Percentiles rank a stretch among this genome's conserved stretches.
These are phyloP conservation scores for Gavialis gangeticus DNA, from an alignment of 2,113 vertebrate species.

Conservation along the genomic window DNA sequence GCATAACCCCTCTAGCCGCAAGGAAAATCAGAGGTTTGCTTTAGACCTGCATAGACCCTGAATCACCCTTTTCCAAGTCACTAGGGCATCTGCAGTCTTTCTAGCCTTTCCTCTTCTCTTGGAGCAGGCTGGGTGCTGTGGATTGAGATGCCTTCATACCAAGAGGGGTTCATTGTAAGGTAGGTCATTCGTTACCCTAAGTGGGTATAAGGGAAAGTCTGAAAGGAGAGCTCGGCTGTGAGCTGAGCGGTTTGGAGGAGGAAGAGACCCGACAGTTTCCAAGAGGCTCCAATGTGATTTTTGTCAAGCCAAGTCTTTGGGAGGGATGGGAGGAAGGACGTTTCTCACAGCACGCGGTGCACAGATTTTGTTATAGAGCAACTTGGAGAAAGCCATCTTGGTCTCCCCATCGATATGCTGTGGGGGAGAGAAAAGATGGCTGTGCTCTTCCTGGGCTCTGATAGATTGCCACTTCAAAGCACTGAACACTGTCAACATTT, in stretches of 20 bases:
- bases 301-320: background rate
- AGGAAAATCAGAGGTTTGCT: background rate
- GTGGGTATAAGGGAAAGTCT: background rate
- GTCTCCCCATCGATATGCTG: background rate
- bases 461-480: conserved; percentile 51
- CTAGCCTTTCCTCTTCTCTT: no score
- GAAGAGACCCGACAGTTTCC: no score
- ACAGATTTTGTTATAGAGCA: background rate
- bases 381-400: background rate
- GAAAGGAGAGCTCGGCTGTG: background rate
- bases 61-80: background rate
- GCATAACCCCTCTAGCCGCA: no score
- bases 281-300: background rate
- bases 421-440: background rate
- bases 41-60: background rate
- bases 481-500: background rate
- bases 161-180: background rate
- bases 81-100: background rate
- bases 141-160: no score
- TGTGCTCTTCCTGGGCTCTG: background rate
- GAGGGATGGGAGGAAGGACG: background rate
- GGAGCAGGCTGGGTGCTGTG: background rate
- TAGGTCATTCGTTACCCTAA: background rate
- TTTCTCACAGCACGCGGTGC: background rate
- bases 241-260: background rate